Conservation (phyloP, 2,888 invertebrate species). For the Caenorhabditis virilis region DNA sequence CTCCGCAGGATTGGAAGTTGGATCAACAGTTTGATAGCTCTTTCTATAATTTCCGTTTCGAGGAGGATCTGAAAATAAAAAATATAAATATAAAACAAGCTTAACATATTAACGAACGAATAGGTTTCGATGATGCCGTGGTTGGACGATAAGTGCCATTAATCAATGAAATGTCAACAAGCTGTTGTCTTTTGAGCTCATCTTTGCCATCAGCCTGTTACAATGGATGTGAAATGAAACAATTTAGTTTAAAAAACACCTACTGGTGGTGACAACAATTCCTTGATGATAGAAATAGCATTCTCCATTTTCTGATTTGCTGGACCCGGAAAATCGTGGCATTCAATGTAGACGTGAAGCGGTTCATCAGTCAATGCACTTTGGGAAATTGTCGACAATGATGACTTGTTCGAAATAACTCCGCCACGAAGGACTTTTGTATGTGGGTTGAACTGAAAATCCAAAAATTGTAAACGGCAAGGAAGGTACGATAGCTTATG, state of each 20-base stretch:
- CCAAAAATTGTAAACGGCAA: too few species aligned
- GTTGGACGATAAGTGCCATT: constrained; percentile 35
- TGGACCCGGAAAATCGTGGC: constrained; percentile 4
- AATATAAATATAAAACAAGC: too few species aligned
- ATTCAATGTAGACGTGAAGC: constrained; percentile 34
- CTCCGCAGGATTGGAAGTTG: constrained; percentile 21
- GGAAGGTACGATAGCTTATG: too few species aligned
- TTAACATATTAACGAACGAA: neutral
- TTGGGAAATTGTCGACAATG: constrained; percentile 27
- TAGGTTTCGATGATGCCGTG: constrained; percentile 3
- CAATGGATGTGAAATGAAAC: too few species aligned
- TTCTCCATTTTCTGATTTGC: constrained; percentile 19
- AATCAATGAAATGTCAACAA: constrained; percentile 37
- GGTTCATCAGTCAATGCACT: constrained; percentile 29
- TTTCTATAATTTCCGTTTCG: too few species aligned
- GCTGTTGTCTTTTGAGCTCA: constrained; percentile 34
- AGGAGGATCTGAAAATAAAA: too few species aligned
- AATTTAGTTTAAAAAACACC: too few species aligned
- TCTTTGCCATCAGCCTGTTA: constrained; percentile 36
- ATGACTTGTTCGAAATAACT: constrained; percentile 5
- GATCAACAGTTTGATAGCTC: constrained; percentile 27
- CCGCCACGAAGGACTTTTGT: constrained; percentile 9
- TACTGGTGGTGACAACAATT: constrained; percentile 33
- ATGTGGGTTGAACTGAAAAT: constrained; percentile 23
- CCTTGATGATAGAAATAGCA: constrained; percentile 17